Conservation (phyloP, 2,888 invertebrate species). For the Drosophila hamatofila region DNA sequence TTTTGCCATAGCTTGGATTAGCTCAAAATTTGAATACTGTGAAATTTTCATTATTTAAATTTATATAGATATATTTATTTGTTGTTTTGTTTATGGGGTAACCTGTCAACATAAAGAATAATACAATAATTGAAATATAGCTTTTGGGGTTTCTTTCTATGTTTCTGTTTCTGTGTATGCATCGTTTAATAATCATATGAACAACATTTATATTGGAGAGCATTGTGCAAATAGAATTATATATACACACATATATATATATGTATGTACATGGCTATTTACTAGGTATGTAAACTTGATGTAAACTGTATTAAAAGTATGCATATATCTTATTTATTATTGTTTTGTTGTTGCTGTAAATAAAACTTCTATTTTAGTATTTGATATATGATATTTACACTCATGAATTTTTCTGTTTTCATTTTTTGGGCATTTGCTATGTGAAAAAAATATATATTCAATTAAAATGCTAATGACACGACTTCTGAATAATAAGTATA, state of each 20-base stretch:
- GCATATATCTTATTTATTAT: conserved; percentile 7
- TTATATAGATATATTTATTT: neutral
- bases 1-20: conserved; percentile 30
- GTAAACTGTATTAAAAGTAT: conserved; percentile 26
- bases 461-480: conserved; percentile 30
- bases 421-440: conserved; percentile 49
- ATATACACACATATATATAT: neutral
- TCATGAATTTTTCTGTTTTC: neutral
- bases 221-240: conserved; percentile 27
- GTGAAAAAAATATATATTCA: conserved; percentile 21
- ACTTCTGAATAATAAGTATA: conserved; percentile 27
- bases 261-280: conserved; percentile 14
- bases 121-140: conserved; percentile 10
- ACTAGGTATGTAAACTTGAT: conserved; percentile 18
- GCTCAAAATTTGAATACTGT: conserved; percentile 43
- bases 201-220: conserved; percentile 45
- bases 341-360: conserved; percentile 6
- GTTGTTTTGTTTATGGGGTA: conserved; percentile 5
- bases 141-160: conserved; percentile 3
- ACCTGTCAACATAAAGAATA: conserved; percentile 31
- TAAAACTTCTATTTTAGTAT: conserved; percentile 23
- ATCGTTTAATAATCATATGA: conserved; percentile 40
- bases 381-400: conserved; percentile 29
- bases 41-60: neutral
- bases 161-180: conserved; percentile 1